Percentiles rank a stretch among this genome's conserved stretches.
Evolutionary conservation across 1,140 invertebrate genomes (phyloP).

Genomic region (Bemisia tabaci): DNA sequence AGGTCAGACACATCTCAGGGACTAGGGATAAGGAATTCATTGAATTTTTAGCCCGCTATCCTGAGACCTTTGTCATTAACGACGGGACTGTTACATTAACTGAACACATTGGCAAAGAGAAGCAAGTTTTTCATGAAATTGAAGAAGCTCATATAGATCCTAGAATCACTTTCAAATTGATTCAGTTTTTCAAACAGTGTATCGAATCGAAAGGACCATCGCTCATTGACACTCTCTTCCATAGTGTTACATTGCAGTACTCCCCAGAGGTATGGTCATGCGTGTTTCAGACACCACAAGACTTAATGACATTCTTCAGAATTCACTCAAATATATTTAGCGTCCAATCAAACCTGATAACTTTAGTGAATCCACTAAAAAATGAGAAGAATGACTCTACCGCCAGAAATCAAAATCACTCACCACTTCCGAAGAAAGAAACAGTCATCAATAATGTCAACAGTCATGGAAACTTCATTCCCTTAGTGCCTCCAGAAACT

Average conservation of each 20-base stretch:
- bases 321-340: slow-evolving; percentile 82
- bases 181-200: slow-evolving; percentile 63
- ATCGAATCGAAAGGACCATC: slow-evolving; percentile 65
- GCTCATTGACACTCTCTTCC: slow-evolving; percentile 72
- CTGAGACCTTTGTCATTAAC: slow-evolving; percentile 74
- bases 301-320: slow-evolving; percentile 73
- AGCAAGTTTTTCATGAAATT: slow-evolving; percentile 42
- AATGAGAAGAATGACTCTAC: background rate
- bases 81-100: slow-evolving; percentile 70
- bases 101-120: slow-evolving; percentile 41
- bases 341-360: slow-evolving; percentile 78
- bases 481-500: slow-evolving; percentile 12
- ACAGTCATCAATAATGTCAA: background rate
- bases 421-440: slow-evolving; percentile 10
- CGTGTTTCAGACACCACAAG: slow-evolving; percentile 73
- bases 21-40: slow-evolving; percentile 89
- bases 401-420: slow-evolving; percentile 8
- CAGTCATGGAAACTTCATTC: slow-evolving; percentile 7
- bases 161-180: slow-evolving; percentile 53
- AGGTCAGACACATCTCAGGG: slow-evolving; percentile 87
- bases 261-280: slow-evolving; percentile 60
- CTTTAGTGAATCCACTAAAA: slow-evolving; percentile 33
- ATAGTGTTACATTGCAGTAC: slow-evolving; percentile 60
- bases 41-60: slow-evolving; percentile 73
- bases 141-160: slow-evolving; percentile 68